Percentiles rank a stretch among this genome's conserved stretches.
These are phyloP conservation scores for Ailuropoda melanoleuca DNA, from an alignment of 2,113 vertebrate species.

Conservation along the genomic window DNA sequence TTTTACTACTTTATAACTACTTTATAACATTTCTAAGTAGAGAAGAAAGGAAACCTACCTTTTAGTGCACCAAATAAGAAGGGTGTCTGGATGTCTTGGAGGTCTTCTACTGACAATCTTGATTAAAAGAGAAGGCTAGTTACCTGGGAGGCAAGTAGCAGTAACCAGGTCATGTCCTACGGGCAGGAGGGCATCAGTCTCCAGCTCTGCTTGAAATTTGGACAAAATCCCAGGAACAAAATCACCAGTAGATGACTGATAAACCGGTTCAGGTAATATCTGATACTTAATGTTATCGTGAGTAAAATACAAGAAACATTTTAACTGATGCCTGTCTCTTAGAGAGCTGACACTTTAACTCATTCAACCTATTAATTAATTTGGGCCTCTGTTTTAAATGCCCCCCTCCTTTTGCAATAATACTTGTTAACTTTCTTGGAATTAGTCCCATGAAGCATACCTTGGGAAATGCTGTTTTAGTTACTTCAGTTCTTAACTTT, in stretches of 20 bases:
- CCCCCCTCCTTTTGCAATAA: background rate
- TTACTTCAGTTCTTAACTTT: background rate
- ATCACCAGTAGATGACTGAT: background rate
- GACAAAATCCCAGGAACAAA: conserved; percentile 4
- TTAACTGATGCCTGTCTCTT: background rate
- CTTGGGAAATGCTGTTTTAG: background rate
- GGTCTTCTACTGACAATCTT: background rate
- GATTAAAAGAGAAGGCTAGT: background rate
- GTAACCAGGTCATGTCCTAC: background rate
- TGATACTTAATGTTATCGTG: background rate
- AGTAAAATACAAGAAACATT: background rate
- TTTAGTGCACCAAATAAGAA: background rate
- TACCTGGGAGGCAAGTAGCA: background rate
- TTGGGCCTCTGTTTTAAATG: background rate
- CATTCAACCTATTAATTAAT: background rate
- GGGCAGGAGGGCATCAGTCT: background rate
- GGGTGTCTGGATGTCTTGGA: too few species aligned
- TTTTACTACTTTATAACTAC: background rate
- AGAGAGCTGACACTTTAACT: conserved; percentile 1
- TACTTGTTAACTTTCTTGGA: background rate
- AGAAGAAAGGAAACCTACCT: background rate
- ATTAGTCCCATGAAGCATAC: background rate
- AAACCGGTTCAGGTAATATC: background rate
- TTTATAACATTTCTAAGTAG: conserved; percentile 1
- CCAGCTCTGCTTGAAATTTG: background rate